Base-by-base conservation (phyloP, 2,797 vertebrate genomes). In the Sebastes iracundus region DNA sequence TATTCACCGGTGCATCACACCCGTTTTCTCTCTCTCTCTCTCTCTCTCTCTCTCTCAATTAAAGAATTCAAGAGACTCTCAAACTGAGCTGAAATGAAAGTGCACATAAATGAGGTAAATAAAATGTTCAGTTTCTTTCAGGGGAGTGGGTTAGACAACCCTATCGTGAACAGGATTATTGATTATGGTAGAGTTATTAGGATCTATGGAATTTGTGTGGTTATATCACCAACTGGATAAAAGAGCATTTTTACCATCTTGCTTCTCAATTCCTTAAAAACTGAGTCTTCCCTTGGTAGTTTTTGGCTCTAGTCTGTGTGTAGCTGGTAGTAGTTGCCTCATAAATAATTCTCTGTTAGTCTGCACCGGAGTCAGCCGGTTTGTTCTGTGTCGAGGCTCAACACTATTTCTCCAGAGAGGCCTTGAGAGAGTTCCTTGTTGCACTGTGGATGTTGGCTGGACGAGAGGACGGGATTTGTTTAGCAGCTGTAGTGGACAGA, bases 271-370 rank as follows among this genome's bases (percentile, higher is more conserved):
- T 4, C 49, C 30, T 33, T 49, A 1, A 49, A 77, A 73, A 56
- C 46, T 4, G 3, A 58, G 55, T 38, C n/a, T 35, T 66, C 35
- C 62, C 38, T 52, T 5, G 18, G 55, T 56, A 2, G 22, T 62
- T 55, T 42, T 35, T 46, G 30, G 63, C 35, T 79, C 52, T 18
- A 64, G 16, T n/a, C 16, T 60, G n/a, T 33, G 10, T 42, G 33
- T 12, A 56, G 20, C 70, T 35, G 46, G 27, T 66, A 46, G 67
- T 23, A 30, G 63, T 32, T n/a, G 49, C 38, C 46, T 66, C n/a
- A 67, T 78, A 64, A 81, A 85, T 72, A 65, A 79, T 70, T 76
- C 33, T 32, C 65, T 67, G 11, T 65, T 53, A 23, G 56, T 73
- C 20, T 46, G 18, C 53, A 58, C 52, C 11, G 6, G n/a, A 86